Evolutionary conservation across 2,797 vertebrate species (phyloP).

Genomic region (Platalea minor): DNA sequence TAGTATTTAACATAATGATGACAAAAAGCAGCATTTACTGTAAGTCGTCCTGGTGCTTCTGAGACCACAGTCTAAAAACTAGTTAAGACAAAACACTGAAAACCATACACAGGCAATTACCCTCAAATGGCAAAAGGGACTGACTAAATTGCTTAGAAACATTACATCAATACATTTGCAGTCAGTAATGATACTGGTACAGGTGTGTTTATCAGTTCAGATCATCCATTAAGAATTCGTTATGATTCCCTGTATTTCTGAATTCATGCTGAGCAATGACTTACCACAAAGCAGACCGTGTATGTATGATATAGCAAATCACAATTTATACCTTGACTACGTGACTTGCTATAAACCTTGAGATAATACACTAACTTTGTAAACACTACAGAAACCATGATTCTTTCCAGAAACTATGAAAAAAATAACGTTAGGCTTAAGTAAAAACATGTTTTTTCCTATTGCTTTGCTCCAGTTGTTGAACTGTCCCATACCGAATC

Average conservation of each 20-base stretch:
- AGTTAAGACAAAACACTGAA: background rate
- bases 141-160: background rate
- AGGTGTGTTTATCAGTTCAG: background rate
- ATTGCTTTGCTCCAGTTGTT: background rate
- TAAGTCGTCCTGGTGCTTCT: background rate
- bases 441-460: fast-evolving
- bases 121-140: background rate
- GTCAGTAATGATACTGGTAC: background rate
- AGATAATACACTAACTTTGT: background rate
- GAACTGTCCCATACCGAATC: background rate
- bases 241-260: background rate
- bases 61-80: background rate
- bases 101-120: background rate
- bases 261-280: background rate
- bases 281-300: background rate
- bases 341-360: background rate
- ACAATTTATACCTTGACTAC: background rate
- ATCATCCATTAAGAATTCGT: background rate
- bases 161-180: background rate
- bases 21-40: background rate
- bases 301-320: background rate
- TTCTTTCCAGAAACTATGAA: background rate
- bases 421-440: background rate
- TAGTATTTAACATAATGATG: background rate
- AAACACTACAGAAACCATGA: background rate